Conservation (phyloP, 2,797 vertebrate genomes). For the Balearica regulorum region DNA sequence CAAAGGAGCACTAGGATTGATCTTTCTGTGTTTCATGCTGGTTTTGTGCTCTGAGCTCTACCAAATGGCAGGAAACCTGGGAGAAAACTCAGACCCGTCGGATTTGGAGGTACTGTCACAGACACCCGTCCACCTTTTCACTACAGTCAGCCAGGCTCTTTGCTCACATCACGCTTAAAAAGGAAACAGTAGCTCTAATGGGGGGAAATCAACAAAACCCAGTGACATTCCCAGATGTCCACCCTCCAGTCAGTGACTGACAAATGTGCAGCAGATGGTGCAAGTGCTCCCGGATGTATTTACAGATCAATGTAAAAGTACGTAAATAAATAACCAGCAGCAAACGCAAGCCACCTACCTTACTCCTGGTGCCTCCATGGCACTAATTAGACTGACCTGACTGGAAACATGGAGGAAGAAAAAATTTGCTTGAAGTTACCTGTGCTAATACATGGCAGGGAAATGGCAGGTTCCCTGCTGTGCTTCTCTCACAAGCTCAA, state of each 20-base stretch:
- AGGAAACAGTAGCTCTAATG: constrained; percentile 15
- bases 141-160: neutral
- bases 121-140: neutral
- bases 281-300: constrained; percentile 64
- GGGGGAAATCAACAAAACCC: constrained; percentile 2
- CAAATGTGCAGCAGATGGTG: constrained; percentile 70
- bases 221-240: constrained; percentile 58
- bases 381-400: neutral
- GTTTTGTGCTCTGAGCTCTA: neutral
- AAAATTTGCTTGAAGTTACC: neutral
- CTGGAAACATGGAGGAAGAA: neutral
- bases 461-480: neutral
- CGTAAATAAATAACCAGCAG: constrained; percentile 10
- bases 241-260: constrained; percentile 41
- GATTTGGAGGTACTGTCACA: neutral
- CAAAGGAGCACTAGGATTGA: neutral
- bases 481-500: neutral
- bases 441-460: neutral
- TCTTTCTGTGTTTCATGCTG: neutral
- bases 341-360: neutral
- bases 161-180: neutral
- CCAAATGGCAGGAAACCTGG: neutral
- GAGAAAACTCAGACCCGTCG: neutral
- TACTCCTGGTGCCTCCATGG: neutral
- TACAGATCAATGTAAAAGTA: constrained; percentile 60